These are phyloP conservation scores for Sander vitreus DNA, from an alignment of 2,113 vertebrate species.

Conservation along the genomic window DNA sequence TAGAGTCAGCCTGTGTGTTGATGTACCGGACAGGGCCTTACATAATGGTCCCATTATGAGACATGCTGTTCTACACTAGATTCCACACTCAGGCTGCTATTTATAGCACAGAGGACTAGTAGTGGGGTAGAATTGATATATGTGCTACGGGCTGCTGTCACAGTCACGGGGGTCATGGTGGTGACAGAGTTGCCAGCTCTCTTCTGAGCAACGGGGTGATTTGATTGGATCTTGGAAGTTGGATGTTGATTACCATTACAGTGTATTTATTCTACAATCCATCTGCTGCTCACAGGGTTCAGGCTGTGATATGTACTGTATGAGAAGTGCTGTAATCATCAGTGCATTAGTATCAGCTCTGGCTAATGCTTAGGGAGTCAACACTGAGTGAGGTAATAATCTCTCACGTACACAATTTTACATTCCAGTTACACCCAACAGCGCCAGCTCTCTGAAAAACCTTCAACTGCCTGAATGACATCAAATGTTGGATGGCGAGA, in stretches of 20 bases:
- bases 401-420: background rate
- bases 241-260: background rate
- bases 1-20: slow-evolving; percentile 18
- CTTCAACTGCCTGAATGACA: too few relatives aligned
- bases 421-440: too few relatives aligned
- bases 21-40: slow-evolving; percentile 45
- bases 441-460: too few relatives aligned
- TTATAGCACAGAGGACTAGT: slow-evolving; percentile 54
- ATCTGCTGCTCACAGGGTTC: background rate
- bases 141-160: slow-evolving; percentile 20
- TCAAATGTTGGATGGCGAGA: too few relatives aligned
- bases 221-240: slow-evolving; percentile 6
- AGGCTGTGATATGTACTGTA: background rate
- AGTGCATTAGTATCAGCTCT: background rate
- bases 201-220: background rate
- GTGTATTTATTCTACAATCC: slow-evolving; percentile 1
- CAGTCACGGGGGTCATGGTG: background rate
- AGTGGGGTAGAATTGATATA: slow-evolving; percentile 53
- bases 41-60: slow-evolving; percentile 62
- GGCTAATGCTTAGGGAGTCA: background rate
- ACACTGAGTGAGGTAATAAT: background rate
- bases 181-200: background rate
- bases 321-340: background rate
- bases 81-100: slow-evolving; percentile 57
- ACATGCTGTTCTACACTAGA: slow-evolving; percentile 36